Base-by-base conservation (phyloP, 1,140 invertebrate species). In the Drosophila bipectinata region DNA sequence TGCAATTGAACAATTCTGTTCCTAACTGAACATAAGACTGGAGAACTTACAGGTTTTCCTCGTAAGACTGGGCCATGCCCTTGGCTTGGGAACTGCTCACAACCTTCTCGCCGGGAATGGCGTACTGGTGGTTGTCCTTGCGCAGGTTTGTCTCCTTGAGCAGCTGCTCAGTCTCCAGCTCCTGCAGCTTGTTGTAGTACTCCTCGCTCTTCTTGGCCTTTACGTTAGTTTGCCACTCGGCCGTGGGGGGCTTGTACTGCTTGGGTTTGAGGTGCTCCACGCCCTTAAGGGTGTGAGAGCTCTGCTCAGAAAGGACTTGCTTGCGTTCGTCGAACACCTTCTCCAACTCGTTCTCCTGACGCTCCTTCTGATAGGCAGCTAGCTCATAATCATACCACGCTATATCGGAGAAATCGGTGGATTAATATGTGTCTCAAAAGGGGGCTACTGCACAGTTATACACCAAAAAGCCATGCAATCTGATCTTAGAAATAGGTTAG, bases 311-410 rank as follows among this genome's bases (percentile, higher is more conserved):
- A 72, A 94, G 92, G 45, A 92, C 93, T 85, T 96, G 94, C 49
- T 95, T 93, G 63, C 97, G 94, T 91, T 98, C 97, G 91, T 98
- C 96, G 90, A 98, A 98, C 24, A 97, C 95, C 91, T 95, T 95
- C 84, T 97, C 96, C 64, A 98, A 92, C 92, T 98, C 97, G 51
- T 95, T 96, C 83, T 96, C 96, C 92, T 96, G 93, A 63, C 97
- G 94, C 87, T 97, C 96, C 85, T 95, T 94, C 92, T 98, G 97
- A 92, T 97, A 98, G 90, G 95, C 94, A 73, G 95, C 94, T 83
- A 97, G 94, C 90, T 96, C 97, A 90, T 94, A 94, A 93, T 98
- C 97, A 93, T 98, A 98, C 97, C 97, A 98, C 58, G 97, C 97
- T 98, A 93, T 85, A 83, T 71, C 58, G 30, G 15, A 21, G 41